Evolutionary conservation across 2,113 vertebrate species (phyloP).

Genomic region (Chlamydotis undulata): DNA sequence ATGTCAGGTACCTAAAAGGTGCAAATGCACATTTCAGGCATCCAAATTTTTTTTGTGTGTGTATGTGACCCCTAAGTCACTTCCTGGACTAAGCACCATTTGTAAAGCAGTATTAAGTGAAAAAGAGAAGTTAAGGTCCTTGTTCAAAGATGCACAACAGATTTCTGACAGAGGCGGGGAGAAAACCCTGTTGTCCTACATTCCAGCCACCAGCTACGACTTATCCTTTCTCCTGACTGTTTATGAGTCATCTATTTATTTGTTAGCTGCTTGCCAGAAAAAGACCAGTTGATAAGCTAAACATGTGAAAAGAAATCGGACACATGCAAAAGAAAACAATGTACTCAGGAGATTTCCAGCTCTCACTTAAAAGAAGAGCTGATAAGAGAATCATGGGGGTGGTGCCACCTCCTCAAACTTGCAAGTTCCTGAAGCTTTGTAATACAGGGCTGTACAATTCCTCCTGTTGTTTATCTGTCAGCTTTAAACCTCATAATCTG

Average conservation of each 20-base stretch:
- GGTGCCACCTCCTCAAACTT: not conserved
- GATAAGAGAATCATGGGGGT: not conserved
- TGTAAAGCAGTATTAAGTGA: not conserved
- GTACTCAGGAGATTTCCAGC: not conserved
- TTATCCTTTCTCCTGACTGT: not conserved
- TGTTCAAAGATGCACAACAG: not conserved
- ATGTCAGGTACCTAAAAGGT: not conserved
- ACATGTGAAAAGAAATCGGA: not conserved
- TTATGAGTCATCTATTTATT: not conserved
- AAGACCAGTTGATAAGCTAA: not conserved
- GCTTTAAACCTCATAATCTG: not conserved
- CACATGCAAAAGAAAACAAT: not conserved
- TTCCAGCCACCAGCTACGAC: fast-evolving
- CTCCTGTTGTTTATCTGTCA: not conserved
- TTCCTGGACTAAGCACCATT: not conserved
- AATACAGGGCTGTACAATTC: not conserved
- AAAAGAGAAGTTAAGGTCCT: not conserved
- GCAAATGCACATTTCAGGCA: not conserved
- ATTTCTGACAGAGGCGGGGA: not conserved
- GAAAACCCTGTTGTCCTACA: fast-evolving
- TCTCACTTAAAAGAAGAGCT: not conserved
- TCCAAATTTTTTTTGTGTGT: not conserved
- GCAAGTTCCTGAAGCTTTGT: not conserved
- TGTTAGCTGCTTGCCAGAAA: not conserved
- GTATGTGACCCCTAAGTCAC: not conserved